These are phyloP conservation scores for Glandiceps talaboti DNA, from an alignment of 53 echinoderm and acorn worm genomes.

Conservation along the genomic window DNA sequence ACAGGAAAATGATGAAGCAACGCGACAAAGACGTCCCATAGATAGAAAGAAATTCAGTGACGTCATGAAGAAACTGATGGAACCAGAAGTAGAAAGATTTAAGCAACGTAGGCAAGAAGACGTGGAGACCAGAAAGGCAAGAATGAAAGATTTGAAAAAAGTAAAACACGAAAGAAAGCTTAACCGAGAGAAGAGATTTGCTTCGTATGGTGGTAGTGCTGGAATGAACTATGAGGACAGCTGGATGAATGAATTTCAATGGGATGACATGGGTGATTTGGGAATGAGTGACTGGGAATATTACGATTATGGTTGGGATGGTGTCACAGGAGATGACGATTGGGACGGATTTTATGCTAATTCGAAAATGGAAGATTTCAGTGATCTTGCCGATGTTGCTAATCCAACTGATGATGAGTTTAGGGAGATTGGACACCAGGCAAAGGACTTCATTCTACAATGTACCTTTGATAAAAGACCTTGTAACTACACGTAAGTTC, in stretches of 20 bases:
- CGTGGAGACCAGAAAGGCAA: neutral
- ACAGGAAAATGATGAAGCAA: no score
- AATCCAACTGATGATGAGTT: conserved; percentile 65
- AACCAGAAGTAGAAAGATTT: neutral
- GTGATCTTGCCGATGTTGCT: conserved; percentile 45
- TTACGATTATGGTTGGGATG: conserved; percentile 37
- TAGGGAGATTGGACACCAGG: conserved; percentile 58
- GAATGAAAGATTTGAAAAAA: neutral
- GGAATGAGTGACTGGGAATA: conserved; percentile 41
- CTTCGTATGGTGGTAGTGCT: neutral
- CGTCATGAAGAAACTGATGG: neutral
- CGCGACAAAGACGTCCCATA: neutral
- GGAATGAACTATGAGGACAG: neutral
- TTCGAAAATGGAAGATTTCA: conserved; percentile 49
- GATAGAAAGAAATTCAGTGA: neutral
- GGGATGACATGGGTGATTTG: neutral
- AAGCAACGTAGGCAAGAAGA: neutral
- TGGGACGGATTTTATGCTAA: conserved; percentile 53
- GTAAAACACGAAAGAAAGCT: neutral
- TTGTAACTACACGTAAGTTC: conserved; percentile 62
- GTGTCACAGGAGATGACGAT: conserved; percentile 28
- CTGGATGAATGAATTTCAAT: neutral
- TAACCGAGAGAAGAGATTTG: neutral
- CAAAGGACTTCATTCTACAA: conserved; percentile 51
- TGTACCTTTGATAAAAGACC: conserved; percentile 60